phyloP scores from a whole-genome alignment of 30 jellyfish, hydroid and myxozoan species.

The Turritopsis dohrnii region DNA sequence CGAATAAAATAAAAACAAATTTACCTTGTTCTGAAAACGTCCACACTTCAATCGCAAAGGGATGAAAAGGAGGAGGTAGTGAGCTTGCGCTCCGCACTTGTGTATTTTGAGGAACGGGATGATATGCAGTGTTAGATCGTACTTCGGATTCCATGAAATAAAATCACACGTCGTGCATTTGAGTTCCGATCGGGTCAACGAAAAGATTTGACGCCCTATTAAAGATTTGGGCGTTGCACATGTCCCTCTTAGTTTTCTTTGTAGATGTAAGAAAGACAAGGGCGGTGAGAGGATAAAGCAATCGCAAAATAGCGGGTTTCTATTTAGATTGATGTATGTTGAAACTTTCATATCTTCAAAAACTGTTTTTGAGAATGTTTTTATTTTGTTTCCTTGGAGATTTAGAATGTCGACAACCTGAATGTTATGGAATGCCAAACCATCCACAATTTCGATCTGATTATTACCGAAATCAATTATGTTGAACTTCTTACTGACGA shows the following conservation, averaged over 20 bases:
- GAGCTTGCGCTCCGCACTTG: too few relatives aligned
- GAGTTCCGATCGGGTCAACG: slow-evolving; percentile 14
- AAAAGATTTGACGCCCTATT: neutral
- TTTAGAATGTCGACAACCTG: neutral
- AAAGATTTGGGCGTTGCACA: neutral
- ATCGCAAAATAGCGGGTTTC: slow-evolving; percentile 3
- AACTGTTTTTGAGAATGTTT: neutral
- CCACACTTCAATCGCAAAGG: too few relatives aligned
- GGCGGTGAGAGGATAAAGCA: neutral
- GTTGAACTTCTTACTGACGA: neutral
- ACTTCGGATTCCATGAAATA: too few relatives aligned
- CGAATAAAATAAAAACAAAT: too few relatives aligned
- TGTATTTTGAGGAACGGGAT: too few relatives aligned
- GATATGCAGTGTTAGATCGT: too few relatives aligned
- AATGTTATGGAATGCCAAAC: slow-evolving; percentile 3
- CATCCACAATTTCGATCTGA: neutral
- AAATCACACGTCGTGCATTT: slow-evolving; percentile 23
- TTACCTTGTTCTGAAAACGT: too few relatives aligned
- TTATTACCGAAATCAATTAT: neutral
- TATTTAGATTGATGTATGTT: neutral
- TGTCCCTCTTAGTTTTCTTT: neutral
- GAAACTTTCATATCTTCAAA: neutral
- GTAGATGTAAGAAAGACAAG: neutral
- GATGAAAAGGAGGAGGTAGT: too few relatives aligned
- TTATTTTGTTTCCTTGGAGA: neutral